phyloP scores from a whole-genome alignment of 2,888 invertebrate species.

The Furcula furcula region DNA sequence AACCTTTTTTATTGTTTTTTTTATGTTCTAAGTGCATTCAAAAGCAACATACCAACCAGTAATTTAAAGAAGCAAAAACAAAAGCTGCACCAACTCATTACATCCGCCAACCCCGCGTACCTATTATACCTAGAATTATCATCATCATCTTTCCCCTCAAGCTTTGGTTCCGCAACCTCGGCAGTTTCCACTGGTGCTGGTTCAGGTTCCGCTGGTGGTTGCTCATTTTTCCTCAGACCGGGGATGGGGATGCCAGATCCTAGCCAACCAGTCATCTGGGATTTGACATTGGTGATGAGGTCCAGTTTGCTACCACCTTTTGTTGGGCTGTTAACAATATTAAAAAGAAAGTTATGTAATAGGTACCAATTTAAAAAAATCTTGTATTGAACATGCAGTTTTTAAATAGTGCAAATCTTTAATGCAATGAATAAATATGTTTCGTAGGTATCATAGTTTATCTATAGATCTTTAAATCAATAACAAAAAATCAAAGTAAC shows the following conservation, averaged over 20 bases:
- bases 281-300: constrained; percentile 93
- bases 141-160: constrained; percentile 87
- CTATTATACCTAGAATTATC: constrained; percentile 93
- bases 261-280: constrained; percentile 92
- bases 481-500: no score
- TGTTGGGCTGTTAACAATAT: constrained; percentile 82
- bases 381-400: no score
- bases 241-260: constrained; percentile 89
- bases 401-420: no score
- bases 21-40: constrained; percentile 1
- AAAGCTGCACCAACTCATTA: constrained; percentile 67
- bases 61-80: constrained; percentile 29
- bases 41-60: constrained; percentile 32
- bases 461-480: no score
- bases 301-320: constrained; percentile 88
- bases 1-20: background rate
- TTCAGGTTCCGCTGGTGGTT: constrained; percentile 71
- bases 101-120: constrained; percentile 83
- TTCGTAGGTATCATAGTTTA: no score
- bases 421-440: no score
- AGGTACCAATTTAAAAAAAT: no score
- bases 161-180: constrained; percentile 62
- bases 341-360: background rate
- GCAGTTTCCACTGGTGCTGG: constrained; percentile 64
- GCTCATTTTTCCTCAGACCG: constrained; percentile 86